Conservation (phyloP, 2,113 vertebrate genomes). For the Verasper variegatus region DNA sequence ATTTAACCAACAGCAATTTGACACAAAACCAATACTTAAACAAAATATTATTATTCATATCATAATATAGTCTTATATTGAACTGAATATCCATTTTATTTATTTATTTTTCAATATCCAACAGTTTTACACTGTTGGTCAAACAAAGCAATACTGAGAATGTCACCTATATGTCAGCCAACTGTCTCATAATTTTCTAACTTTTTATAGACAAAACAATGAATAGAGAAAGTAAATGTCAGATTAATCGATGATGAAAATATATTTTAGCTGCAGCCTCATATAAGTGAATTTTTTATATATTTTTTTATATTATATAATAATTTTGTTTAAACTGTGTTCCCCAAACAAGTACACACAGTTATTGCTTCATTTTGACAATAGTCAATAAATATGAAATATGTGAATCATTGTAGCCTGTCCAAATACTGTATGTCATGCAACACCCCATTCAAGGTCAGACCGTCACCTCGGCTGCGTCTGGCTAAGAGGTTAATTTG, state of each 20-base stretch:
- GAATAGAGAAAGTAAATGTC: not conserved
- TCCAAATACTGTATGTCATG: constrained; percentile 64
- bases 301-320: too few species aligned
- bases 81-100: too few species aligned
- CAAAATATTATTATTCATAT: too few species aligned
- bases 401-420: constrained; percentile 52
- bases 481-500: constrained; percentile 76
- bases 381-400: constrained; percentile 45
- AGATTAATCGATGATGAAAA: not conserved
- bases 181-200: not conserved
- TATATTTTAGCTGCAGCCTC: not conserved
- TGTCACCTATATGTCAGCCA: not conserved
- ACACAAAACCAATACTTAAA: too few species aligned
- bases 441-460: constrained; percentile 71
- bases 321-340: not conserved
- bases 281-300: not conserved
- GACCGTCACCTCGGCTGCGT: constrained; percentile 64
- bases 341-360: not conserved
- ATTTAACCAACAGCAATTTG: too few species aligned
- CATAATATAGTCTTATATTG: too few species aligned
- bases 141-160: not conserved
- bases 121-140: too few species aligned
- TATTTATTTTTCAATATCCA: too few species aligned
- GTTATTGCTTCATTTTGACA: constrained; percentile 36
- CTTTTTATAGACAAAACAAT: not conserved